A percentile compares a stretch with the other conserved stretches of the same genome.
phyloP scores from a whole-genome alignment of 2,888 invertebrate genomes.

The Yponomeuta sedellus region DNA sequence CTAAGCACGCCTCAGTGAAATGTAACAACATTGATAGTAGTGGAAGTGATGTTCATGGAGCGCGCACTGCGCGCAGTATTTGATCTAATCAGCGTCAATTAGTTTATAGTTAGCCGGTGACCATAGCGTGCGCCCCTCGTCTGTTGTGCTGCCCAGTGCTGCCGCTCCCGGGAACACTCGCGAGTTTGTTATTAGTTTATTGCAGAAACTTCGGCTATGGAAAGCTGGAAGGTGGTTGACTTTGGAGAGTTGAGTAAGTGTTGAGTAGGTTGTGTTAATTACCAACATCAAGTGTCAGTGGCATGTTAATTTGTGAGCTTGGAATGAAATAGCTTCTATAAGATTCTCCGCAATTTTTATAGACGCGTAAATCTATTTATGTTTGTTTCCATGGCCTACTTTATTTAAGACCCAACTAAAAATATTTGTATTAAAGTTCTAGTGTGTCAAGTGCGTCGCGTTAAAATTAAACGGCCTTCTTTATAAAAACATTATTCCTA shows the following conservation, averaged over 20 bases:
- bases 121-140: constrained; percentile 41
- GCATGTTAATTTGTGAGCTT: neutral
- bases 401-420: neutral
- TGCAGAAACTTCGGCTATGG: constrained; percentile 24
- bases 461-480: no score
- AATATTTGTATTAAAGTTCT: neutral
- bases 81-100: constrained; percentile 63
- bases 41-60: neutral
- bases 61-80: constrained; percentile 35
- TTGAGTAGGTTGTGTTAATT: neutral
- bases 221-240: constrained; percentile 42
- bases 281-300: no score
- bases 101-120: constrained; percentile 64
- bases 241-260: constrained; percentile 59
- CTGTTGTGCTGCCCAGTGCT: no score
- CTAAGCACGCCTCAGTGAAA: no score
- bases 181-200: neutral
- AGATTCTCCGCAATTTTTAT: neutral
- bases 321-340: neutral
- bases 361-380: neutral
- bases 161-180: neutral
- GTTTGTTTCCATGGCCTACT: neutral
- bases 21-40: neutral
- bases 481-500: no score
- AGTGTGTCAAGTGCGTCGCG: neutral